Evolutionary conservation across 2,797 vertebrate species (phyloP), one percentile per base, ranked within the genome.

Genomic region (Aythya fuligula): DNA sequence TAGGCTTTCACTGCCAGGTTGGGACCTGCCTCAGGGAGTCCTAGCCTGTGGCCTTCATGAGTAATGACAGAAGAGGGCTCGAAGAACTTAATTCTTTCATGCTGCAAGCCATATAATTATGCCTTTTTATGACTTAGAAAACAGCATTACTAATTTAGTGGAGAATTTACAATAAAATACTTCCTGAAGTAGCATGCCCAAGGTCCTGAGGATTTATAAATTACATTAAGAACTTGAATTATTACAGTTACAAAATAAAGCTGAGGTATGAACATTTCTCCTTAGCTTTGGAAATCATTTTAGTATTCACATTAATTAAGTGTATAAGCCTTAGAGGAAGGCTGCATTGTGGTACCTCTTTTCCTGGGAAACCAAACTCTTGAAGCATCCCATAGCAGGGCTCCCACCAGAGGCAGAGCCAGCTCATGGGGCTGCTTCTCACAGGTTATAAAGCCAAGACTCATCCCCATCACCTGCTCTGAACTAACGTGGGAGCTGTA

Each of bases 61-160:
- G 70, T 43, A 58, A 90, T 72, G 74, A 56, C 66, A 79, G 49
- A 17, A 87, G 54, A 95, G 69, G 56, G 10, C 69, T 89, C 27
- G n/a, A 91, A 65, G 67, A 88, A 43, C 53, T 93, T 58, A 95
- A 89, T 92, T 70, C 84, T 91, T 77, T 88, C 71, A 21, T 57
- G 16, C 36, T 34, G 20, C 74, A 58, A 43, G 87, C 85, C 93
- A 79, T 38, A 70, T 18, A 73, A 72, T 82, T 57, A 28, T 75
- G n/a, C 38, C 53, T 75, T 95, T 94, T 94, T 80, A 92, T 91
- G 56, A 76, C 74, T 75, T 89, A 39, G 76, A 93, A 97, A 95
- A 80, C 87, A 96, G 53, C 72, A 85, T 94, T 89, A 57, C 72
- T 95, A 95, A 96, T 95, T 95, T 94, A 94, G 65, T 45, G 57